Percentiles rank a stretch among this genome's conserved stretches.
phyloP scores from a whole-genome alignment of 2,888 invertebrate species.

The Polyommatus iphigenia region DNA sequence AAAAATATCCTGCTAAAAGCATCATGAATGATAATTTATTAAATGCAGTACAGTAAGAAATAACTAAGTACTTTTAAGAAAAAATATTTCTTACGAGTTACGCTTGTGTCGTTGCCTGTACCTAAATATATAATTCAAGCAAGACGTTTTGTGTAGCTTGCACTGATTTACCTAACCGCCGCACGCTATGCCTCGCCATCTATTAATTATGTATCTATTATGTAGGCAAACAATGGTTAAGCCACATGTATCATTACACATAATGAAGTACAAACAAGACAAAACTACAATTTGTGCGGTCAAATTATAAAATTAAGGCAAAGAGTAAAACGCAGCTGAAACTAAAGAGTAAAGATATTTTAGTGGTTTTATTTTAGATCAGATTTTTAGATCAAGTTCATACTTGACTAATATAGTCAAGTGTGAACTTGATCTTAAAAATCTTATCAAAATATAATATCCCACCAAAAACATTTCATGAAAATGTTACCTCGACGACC shows the following conservation, averaged over 20 bases:
- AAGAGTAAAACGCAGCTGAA: too few species aligned
- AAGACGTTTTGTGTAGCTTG: slow-evolving; percentile 21
- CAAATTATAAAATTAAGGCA: background rate
- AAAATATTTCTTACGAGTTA: background rate
- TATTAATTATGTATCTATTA: slow-evolving; percentile 16
- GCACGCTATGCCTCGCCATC: slow-evolving; percentile 7
- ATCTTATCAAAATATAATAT: too few species aligned
- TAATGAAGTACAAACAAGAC: background rate
- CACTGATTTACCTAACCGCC: slow-evolving; percentile 19
- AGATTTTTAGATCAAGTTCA: too few species aligned
- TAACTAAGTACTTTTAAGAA: background rate
- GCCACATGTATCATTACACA: background rate
- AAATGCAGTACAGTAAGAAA: too few species aligned
- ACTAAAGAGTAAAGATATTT: too few species aligned
- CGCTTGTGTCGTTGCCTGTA: slow-evolving; percentile 19
- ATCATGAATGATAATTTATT: too few species aligned
- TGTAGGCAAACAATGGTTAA: slow-evolving; percentile 9
- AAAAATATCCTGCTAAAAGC: too few species aligned
- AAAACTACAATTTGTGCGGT: background rate
- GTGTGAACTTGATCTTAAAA: too few species aligned
- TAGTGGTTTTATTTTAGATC: too few species aligned
- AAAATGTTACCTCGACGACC: too few species aligned
- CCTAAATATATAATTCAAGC: slow-evolving; percentile 24
- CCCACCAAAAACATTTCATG: too few species aligned
- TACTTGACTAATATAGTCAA: too few species aligned